Base-by-base conservation (phyloP, 2,888 invertebrate genomes). In the Drosophila parthenogenetica region DNA sequence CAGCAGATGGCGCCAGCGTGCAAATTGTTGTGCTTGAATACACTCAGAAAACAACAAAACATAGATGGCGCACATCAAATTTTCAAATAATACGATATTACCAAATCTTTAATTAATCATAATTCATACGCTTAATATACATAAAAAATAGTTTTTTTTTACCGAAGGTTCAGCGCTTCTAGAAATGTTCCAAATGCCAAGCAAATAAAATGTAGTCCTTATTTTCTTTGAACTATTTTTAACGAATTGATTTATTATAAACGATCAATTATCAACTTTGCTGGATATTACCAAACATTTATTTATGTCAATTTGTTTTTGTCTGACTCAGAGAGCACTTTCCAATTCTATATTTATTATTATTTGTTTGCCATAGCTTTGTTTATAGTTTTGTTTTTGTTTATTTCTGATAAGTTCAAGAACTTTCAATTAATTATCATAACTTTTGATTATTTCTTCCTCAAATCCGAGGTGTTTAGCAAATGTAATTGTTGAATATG, bases 391-490 rank as follows among this genome's bases (percentile, higher is more conserved):
- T 43, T 25, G 1, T 39, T 45, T 13, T 61, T 64, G 45, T 48
- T 64, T 64, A 55, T 37, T 29, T 42, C 16, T 35, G 37, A 71
- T 54, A 58, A 54, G 53, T 35, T 58, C 40, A 19, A 32, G 49
- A 16, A 8, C 11, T 43, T 22, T 53, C 60, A 66, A 69, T 76
- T 68, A 53, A 46, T 58, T 60, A 48, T 45, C 8, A 43, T 19
- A 59, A 57, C 42, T 61, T 48, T 48, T 22, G 58, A 54, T 40
- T 46, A 10, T 17, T 63, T 22, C 43, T 42, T 22, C 22, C 13
- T 37, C 37, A 69, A 62, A 42, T 40, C 35, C 7, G 37, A 1
- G 3, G 45, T 57, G 8, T 25, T 62, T 71, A 65, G 4, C 14
- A 25, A 22, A 40, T 62, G 62, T 46, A 55, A 46, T 45, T 58